phyloP scores from a whole-genome alignment of 2,888 invertebrate species.

The Trypoxylon attenuatum region DNA sequence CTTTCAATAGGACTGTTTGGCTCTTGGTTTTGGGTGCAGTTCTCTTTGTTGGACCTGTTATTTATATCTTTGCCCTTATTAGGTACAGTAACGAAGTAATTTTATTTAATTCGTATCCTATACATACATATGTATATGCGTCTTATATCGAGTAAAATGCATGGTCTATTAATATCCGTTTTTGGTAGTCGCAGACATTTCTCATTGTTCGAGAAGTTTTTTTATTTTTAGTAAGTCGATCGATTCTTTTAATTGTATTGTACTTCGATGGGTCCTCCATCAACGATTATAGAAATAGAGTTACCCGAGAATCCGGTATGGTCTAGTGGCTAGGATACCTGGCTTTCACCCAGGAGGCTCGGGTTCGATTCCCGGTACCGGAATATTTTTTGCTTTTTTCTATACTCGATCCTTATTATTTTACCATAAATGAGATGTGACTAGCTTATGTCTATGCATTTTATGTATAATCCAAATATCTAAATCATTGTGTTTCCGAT shows the following conservation, averaged over 20 bases:
- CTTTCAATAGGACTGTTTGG: conserved; percentile 85
- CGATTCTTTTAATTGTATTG: too few relatives aligned
- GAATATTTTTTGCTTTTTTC: conserved; percentile 28
- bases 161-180: neutral
- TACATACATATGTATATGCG: too few relatives aligned
- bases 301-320: conserved; percentile 78
- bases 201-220: neutral
- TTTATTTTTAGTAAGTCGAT: too few relatives aligned
- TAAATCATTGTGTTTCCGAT: neutral
- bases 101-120: too few relatives aligned
- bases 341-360: conserved; percentile 80
- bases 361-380: conserved; percentile 73
- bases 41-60: conserved; percentile 85
- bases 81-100: too few relatives aligned
- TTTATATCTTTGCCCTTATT: conserved; percentile 82
- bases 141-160: too few relatives aligned
- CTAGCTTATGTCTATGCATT: neutral
- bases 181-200: neutral
- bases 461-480: neutral
- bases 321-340: conserved; percentile 81
- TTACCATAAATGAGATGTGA: neutral
- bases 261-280: too few relatives aligned
- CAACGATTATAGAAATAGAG: too few relatives aligned
- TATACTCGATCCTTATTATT: neutral
- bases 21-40: conserved; percentile 84